These are phyloP conservation scores for Autographa gamma DNA, from an alignment of 2,888 invertebrate genomes.

Conservation along the genomic window DNA sequence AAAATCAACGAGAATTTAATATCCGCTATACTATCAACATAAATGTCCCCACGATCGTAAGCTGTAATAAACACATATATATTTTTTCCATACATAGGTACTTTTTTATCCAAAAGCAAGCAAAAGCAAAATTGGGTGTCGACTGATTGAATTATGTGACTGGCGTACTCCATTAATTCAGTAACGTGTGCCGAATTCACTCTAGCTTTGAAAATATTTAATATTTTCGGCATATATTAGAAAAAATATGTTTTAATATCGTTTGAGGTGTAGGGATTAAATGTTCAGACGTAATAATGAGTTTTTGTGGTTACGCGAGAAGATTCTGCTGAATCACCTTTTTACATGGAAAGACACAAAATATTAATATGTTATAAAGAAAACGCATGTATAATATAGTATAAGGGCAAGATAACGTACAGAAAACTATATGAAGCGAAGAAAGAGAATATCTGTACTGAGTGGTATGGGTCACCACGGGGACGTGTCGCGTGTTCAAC, in stretches of 20 bases:
- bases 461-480: too few species aligned
- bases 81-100: constrained; percentile 6
- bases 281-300: background rate
- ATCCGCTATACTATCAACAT: background rate
- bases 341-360: too few species aligned
- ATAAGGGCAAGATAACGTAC: too few species aligned
- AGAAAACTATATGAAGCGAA: too few species aligned
- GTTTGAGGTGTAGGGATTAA: background rate
- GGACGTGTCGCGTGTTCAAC: too few species aligned
- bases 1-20: constrained; percentile 4
- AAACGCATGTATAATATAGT: too few species aligned
- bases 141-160: constrained; percentile 45
- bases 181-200: constrained; percentile 24
- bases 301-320: too few species aligned
- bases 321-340: too few species aligned
- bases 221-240: background rate
- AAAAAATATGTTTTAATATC: background rate
- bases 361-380: too few species aligned
- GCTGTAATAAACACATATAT: constrained; percentile 1
- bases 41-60: constrained; percentile 10
- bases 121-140: constrained; percentile 20
- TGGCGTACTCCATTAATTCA: constrained; percentile 48
- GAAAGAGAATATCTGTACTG: too few species aligned
- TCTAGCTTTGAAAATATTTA: constrained; percentile 16
- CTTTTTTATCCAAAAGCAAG: constrained; percentile 19